Evolutionary conservation across 2,797 vertebrate species (phyloP).

Genomic region (Morus bassanus): DNA sequence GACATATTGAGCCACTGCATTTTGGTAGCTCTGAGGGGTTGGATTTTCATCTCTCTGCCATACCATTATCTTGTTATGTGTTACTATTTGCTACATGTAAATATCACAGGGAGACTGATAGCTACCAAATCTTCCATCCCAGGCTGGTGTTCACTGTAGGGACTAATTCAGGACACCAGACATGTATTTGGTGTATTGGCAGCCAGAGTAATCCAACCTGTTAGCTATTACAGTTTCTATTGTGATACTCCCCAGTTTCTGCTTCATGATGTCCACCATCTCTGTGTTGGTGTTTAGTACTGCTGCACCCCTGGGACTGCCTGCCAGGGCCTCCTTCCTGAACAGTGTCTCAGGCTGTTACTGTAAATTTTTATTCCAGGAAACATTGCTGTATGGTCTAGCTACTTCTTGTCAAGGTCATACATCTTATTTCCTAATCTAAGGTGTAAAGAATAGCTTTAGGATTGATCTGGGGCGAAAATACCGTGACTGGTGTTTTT

Average conservation of each 20-base stretch:
- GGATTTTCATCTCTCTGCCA: background rate
- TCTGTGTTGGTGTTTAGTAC: rapidly evolving
- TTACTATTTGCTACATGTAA: background rate
- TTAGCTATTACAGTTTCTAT: background rate
- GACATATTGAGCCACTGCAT: background rate
- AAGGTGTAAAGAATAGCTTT: background rate
- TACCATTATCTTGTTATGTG: background rate
- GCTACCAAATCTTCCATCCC: background rate
- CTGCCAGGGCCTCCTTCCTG: background rate
- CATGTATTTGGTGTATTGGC: background rate
- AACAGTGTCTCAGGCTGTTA: background rate
- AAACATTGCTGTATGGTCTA: background rate
- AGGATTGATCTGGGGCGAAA: background rate
- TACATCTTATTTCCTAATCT: background rate
- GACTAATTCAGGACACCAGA: background rate
- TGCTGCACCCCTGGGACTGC: background rate
- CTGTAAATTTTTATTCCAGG: background rate
- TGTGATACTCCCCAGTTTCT: background rate
- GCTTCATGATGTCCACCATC: background rate
- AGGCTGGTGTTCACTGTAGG: background rate
- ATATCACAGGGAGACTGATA: background rate
- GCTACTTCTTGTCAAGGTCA: background rate
- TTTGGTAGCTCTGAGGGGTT: background rate
- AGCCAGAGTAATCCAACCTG: background rate
- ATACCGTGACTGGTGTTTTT: background rate